These are phyloP conservation scores for Paedocypris sp. DNA, from an alignment of 2,113 vertebrate genomes.

Conservation along the genomic window DNA sequence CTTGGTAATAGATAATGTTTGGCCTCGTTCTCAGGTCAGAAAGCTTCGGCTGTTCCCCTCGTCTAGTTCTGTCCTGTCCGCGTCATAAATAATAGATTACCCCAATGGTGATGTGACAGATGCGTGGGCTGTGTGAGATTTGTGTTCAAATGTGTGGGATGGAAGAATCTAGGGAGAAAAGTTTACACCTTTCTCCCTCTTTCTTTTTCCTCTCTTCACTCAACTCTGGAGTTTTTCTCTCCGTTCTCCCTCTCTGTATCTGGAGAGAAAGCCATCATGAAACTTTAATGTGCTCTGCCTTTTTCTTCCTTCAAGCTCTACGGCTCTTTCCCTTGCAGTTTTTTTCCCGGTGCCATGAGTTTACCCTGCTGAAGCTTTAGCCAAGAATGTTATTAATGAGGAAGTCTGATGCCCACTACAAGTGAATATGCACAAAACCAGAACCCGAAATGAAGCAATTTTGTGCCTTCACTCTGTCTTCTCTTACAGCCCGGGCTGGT, in stretches of 20 bases:
- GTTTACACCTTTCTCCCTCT: conserved; percentile 17
- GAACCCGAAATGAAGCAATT: background rate
- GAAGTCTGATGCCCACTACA: conserved; percentile 43
- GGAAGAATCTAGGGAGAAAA: conserved; percentile 20
- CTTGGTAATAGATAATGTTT: conserved; percentile 1
- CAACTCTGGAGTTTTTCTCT: conserved; percentile 11
- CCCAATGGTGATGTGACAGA: conserved; percentile 45
- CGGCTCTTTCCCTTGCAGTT: background rate
- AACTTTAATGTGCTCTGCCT: conserved; percentile 32
- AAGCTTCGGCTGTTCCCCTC: conserved; percentile 10
- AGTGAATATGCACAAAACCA: conserved; percentile 35
- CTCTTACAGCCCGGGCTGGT: too few species aligned
- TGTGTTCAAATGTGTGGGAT: conserved; percentile 15
- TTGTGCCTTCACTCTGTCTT: too few species aligned
- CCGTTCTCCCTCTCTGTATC: conserved; percentile 13
- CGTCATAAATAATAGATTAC: conserved; percentile 57
- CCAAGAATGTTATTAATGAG: conserved; percentile 42
- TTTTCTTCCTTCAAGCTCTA: background rate
- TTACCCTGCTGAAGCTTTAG: conserved; percentile 40
- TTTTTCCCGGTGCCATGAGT: conserved; percentile 17
- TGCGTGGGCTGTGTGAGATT: conserved; percentile 35
- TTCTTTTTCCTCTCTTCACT: background rate
- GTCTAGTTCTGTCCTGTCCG: conserved; percentile 23
- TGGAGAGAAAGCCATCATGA: conserved; percentile 26
- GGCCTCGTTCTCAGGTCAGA: conserved; percentile 33